These are phyloP conservation scores for Lichenostomus cassidix DNA, from an alignment of 2,113 vertebrate species.

Conservation along the genomic window DNA sequence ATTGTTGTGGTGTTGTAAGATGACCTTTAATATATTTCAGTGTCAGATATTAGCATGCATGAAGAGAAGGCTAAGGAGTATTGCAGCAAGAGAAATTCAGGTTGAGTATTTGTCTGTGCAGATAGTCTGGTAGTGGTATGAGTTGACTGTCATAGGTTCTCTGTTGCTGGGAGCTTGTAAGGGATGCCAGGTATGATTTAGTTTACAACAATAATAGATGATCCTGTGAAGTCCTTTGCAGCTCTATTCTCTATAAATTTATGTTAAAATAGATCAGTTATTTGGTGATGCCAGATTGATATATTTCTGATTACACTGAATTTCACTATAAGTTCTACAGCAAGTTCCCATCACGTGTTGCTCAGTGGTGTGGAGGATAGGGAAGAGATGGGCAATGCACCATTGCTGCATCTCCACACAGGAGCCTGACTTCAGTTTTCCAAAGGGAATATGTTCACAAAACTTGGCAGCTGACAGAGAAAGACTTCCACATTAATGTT, in stretches of 20 bases:
- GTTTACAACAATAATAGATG: neutral
- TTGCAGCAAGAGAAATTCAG: neutral
- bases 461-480: neutral
- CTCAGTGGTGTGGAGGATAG: neutral
- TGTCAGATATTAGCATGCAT: neutral
- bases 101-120: neutral
- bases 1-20: neutral
- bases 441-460: neutral
- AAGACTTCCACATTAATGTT: neutral
- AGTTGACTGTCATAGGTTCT: neutral
- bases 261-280: neutral
- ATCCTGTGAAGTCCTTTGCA: neutral
- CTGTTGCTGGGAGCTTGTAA: neutral
- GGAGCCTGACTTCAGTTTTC: neutral
- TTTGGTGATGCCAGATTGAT: neutral
- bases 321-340: neutral
- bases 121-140: neutral
- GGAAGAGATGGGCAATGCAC: neutral
- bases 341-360: neutral
- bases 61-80: neutral
- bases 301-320: neutral
- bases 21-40: neutral
- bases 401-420: neutral
- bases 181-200: neutral
- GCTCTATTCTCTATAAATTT: neutral